Evolutionary conservation across 2,113 vertebrate genomes (phyloP).

Genomic region (Oncorhynchus keta): DNA sequence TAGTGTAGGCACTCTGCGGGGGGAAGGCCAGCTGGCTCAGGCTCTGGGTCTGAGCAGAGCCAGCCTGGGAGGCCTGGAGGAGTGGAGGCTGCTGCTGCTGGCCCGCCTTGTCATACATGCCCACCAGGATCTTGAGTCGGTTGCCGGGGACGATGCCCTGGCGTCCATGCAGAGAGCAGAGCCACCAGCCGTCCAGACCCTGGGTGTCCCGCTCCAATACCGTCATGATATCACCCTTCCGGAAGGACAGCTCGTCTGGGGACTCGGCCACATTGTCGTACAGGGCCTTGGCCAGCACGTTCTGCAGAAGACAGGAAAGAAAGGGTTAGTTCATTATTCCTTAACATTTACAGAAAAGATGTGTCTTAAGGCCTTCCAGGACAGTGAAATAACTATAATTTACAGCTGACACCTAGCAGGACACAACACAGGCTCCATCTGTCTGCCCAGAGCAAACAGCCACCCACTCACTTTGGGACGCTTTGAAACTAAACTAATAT

Average conservation of each 20-base stretch:
- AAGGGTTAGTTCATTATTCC: background rate
- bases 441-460: constrained; percentile 15
- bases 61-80: background rate
- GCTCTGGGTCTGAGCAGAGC: constrained; percentile 57
- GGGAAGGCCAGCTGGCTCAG: constrained; percentile 48
- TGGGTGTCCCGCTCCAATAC: constrained; percentile 96
- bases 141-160: constrained; percentile 97
- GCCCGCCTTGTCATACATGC: constrained; percentile 90
- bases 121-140: constrained; percentile 94
- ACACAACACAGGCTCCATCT: constrained; percentile 22
- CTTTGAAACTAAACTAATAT: constrained; percentile 51
- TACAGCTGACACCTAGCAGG: background rate
- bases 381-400: background rate
- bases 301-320: background rate
- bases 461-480: constrained; percentile 36
- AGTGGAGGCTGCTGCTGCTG: constrained; percentile 36
- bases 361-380: background rate
- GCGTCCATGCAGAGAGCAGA: constrained; percentile 94
- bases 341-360: background rate
- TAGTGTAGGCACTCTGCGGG: constrained; percentile 50
- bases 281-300: constrained; percentile 85
- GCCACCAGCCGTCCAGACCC: constrained; percentile 97
- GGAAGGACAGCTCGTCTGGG: constrained; percentile 95
- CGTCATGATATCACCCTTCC: constrained; percentile 98
- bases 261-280: constrained; percentile 98